Base-by-base conservation (phyloP, 2,888 invertebrate species). In the Arrhopalites spinosus region DNA sequence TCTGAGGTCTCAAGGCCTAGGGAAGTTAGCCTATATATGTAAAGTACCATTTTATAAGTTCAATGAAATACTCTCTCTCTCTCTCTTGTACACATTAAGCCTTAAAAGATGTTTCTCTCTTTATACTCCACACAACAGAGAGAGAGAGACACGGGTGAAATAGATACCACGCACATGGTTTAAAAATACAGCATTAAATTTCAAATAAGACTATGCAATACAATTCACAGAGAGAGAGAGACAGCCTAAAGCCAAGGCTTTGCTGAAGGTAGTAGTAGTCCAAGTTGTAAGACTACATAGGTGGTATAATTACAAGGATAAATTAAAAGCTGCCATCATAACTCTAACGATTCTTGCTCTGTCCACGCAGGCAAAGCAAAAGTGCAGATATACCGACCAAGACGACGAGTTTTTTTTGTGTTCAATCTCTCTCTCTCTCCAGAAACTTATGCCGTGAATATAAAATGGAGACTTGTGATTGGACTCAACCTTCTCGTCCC, bases 231-330 rank as follows among this genome's bases (percentile, higher is more conserved):
- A 36, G 64, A 64, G 64, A 64, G 61, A 61, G 27, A 61, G 61
- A 61, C 25, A 61, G 29, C 13, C 25, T 13, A 25, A 17, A 61
- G 20, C 25, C 27, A 50, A 50, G 45, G 43, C 67, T 36, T n/a
- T n/a, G 30, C 17, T 30, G 36, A 23, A 61, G n/a, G 61, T 53
- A 29, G 70, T n/a, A 69, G 69, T 69, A 69, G 69, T 29, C 69
- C 29, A 29, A 50, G 23, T 20, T 69, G 69, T 50, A 59, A 59
- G 59, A 25, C 63, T 36, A 74, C 74, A 67, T 74, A 78, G 78
- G 78, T 79, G 79, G 80, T 78, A 80, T 80, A 80, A 80, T 80
- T 80, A 78, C 76, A 74, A 75, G 76, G 75, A 80, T 80, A 80
- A 80, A 80, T 80, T 79, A 78, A 78, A 77, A 45, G 70, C 73